phyloP scores from a whole-genome alignment of 2,888 invertebrate genomes.

The Andrena haemorrhoa region DNA sequence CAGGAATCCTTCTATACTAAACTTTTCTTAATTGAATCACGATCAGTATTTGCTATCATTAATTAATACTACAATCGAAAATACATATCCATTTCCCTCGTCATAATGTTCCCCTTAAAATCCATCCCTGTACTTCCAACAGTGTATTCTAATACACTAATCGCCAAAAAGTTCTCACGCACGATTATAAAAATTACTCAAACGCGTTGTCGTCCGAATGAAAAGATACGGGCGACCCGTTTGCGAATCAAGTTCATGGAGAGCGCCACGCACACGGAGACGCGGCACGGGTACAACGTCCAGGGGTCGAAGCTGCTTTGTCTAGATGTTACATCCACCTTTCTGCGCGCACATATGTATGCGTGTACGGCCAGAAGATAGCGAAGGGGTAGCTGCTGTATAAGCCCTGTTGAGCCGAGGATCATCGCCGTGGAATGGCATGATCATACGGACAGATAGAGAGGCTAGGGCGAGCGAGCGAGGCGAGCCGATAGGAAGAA shows the following conservation, averaged over 20 bases:
- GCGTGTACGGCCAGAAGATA: constrained; percentile 56
- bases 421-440: constrained; percentile 80
- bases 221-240: background rate
- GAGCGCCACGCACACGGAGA: background rate
- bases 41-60: no score
- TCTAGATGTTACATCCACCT: constrained; percentile 21
- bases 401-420: constrained; percentile 77
- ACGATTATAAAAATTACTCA: no score
- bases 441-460: constrained; percentile 77
- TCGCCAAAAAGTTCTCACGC: background rate
- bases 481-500: constrained; percentile 53
- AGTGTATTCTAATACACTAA: no score
- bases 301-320: constrained; percentile 24
- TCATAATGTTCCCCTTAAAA: no score
- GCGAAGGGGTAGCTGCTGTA: constrained; percentile 59
- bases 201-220: background rate
- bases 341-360: constrained; percentile 17
- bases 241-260: constrained; percentile 17
- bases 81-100: no score
- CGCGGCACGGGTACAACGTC: constrained; percentile 1
- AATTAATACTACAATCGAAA: no score
- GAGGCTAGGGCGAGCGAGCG: constrained; percentile 60
- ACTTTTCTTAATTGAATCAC: no score
- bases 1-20: no score
- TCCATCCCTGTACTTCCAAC: background rate